Evolutionary conservation across 2,888 invertebrate genomes (phyloP), one percentile per base, ranked within the genome.

Genomic region (Netelia virgata): DNA sequence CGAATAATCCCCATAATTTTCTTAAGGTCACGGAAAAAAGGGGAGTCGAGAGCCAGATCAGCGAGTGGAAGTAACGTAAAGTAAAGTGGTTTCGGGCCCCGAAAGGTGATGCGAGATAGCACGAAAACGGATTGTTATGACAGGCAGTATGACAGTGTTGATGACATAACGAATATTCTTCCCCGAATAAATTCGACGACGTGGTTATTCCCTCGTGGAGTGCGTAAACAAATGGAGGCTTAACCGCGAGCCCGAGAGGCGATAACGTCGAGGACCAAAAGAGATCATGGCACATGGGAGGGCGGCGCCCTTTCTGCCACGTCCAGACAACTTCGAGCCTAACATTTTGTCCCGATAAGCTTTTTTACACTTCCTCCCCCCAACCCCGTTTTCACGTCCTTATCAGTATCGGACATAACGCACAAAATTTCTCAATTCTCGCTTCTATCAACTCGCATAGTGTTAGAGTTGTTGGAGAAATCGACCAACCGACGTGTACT

Each of bases 391-490:
- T 57, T 66, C 43, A 55, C 43, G 23, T 20, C 11, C 76, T 76
- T 66, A 66, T 76, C 66, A 23, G 20, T 20, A 8, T 50, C 55
- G 3, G 23, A 47, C 14, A 53, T 76, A 10, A 43, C 18, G 57
- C 43, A 5, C n/a, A 10, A 53, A 75, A 75, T 64, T 75, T 75
- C 6, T 64, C 64, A 28, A 64, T n/a, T 53, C 50, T 47, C 36
- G 18, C n/a, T 50, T 74, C 8, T 64, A 14, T 53, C 66, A 69
- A 28, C 53, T 75, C 59, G 43, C 47, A 72, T 76, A 68, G 76
- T 80, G 59, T 63, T 36, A 76, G 80, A 72, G 53, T 84, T 76
- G 74, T 83, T 79, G 74, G 80, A 59, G 36, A 61, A 76, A 80
- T 84, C 76, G 75, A 66, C 36, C 76, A 47, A 66, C 23, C 70